Evolutionary conservation across 1,140 invertebrate genomes (phyloP), one percentile per base, ranked within the genome.

Genomic region (Scaptomyza montana): DNA sequence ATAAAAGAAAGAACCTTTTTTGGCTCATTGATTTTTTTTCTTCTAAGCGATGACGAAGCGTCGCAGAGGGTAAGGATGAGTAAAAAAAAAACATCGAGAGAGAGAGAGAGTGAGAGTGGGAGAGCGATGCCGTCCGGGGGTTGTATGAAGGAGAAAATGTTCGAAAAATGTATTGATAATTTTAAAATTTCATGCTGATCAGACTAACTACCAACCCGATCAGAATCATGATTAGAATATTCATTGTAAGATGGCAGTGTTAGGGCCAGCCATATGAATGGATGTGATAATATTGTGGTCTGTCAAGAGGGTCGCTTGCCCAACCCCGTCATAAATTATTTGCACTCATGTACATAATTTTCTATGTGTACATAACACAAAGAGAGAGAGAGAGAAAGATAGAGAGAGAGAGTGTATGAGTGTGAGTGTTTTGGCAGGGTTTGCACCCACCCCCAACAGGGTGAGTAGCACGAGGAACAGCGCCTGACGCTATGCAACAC

Each of bases 401-500:
- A 55, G 49, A 30, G 43, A 63, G 45, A 51, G 57, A 53, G 51
- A 63, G 79, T 25, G 21, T 3, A 4, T 25, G 21, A 25, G 21
- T 25, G 21, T 25, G 21, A 59, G 65, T 70, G 28, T 60, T 12
- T 53, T 77, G 57, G 74, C 69, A 71, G 77, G 77, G 85, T 64
- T 61, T 53, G 25, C 46, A 69, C 66, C 61, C 72, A 51, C 62
- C 62, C 45, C 62, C 53, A 50, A 25, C 36, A 59, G 39, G 39
- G 39, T 43, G 39, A 43, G 39, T 43, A 43, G 39, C 45, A 68
- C 36, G 65, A 36, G 28, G 39, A 47, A 50, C 74, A 76, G 59
- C 74, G 76, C 82, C 82, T 79, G 72, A 56, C 69, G 82, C 84
- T 89, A 89, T 89, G 84, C 84, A 89, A 89, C 84, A 89, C 84